phyloP scores from a whole-genome alignment of 1,140 invertebrate genomes.

The Diachasmimorpha longicaudata region DNA sequence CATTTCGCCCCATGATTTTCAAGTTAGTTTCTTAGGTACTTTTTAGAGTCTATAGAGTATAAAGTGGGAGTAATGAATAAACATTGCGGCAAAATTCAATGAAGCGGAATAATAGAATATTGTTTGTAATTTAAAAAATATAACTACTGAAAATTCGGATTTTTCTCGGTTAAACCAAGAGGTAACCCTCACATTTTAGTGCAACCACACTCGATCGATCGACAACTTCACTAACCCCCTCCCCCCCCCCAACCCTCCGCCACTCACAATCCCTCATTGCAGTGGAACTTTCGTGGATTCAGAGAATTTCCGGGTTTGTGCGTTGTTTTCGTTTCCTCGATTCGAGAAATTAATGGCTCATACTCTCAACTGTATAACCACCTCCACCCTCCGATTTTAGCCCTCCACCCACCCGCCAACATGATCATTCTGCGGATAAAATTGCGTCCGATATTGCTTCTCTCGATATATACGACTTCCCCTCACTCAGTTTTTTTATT shows the following conservation, averaged over 20 bases:
- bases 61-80: too few species aligned
- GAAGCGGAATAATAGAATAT: too few species aligned
- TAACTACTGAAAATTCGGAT: too few species aligned
- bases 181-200: background rate
- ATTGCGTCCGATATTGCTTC: constrained; percentile 8
- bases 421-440: constrained; percentile 7
- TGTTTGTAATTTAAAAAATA: too few species aligned
- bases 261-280: constrained; percentile 2
- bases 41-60: too few species aligned
- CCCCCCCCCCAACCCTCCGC: background rate
- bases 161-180: background rate
- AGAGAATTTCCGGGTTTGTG: constrained; percentile 6
- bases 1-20: too few species aligned
- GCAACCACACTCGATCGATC: background rate
- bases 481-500: background rate
- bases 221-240: background rate
- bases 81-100: too few species aligned
- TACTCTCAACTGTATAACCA: background rate
- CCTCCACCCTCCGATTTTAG: background rate
- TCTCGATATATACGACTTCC: background rate
- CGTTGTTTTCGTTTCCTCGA: constrained; percentile 10
- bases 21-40: too few species aligned
- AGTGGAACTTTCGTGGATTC: constrained; percentile 1
- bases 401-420: background rate
- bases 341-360: constrained; percentile 9